These are phyloP conservation scores for Gasterosteus aculeatus DNA, from an alignment of 2,113 vertebrate genomes.

Conservation along the genomic window DNA sequence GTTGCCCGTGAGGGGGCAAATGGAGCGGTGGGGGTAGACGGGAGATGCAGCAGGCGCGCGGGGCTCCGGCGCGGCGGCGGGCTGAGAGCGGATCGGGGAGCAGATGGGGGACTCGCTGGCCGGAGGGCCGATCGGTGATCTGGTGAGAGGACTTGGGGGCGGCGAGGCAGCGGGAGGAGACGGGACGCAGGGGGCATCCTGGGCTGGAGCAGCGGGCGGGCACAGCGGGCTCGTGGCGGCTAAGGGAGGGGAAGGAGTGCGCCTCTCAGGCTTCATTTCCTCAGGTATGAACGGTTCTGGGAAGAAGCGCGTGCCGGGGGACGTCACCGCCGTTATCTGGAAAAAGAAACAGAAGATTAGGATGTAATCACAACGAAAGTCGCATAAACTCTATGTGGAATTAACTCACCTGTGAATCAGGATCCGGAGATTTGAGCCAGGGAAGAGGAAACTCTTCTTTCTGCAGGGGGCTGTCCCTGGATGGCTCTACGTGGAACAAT, in stretches of 20 bases:
- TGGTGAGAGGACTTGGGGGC: background rate
- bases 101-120: constrained; percentile 4
- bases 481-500: constrained; percentile 61
- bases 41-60: constrained; percentile 70
- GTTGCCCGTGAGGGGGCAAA: constrained; percentile 74
- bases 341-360: constrained; percentile 17
- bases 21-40: constrained; percentile 67
- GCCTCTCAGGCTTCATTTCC: constrained; percentile 63
- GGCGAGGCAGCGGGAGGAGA: constrained; percentile 60
- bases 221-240: constrained; percentile 45
- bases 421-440: constrained; percentile 52
- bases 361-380: background rate
- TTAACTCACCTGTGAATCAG: constrained; percentile 57
- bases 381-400: background rate
- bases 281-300: constrained; percentile 79
- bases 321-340: constrained; percentile 65
- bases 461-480: constrained; percentile 48
- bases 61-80: constrained; percentile 81
- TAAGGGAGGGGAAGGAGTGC: constrained; percentile 46
- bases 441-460: constrained; percentile 67
- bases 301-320: constrained; percentile 80
- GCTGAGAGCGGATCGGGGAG: constrained; percentile 87
- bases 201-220: constrained; percentile 46
- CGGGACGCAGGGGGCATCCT: constrained; percentile 30
- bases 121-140: constrained; percentile 32